Conservation (phyloP, 2,888 invertebrate species). For the Sarcophaga caerulescens region DNA sequence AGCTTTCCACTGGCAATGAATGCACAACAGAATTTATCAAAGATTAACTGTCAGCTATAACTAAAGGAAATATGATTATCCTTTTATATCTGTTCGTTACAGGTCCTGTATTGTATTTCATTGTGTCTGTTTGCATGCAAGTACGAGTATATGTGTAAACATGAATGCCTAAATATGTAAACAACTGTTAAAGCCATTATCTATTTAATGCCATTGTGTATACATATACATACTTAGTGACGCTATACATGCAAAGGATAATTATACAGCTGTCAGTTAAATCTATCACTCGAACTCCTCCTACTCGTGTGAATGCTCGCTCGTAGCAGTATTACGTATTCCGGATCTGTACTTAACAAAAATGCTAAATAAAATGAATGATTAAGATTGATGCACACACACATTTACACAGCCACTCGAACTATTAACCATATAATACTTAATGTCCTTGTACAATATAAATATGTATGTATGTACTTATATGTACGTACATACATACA, state of each 20-base stretch:
- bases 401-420: not conserved
- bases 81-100: constrained; percentile 40
- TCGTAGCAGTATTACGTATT: not conserved
- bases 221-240: constrained; percentile 2
- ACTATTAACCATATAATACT: not conserved
- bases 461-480: no score
- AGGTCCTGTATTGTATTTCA: constrained; percentile 25
- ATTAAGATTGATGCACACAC: constrained; percentile 20
- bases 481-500: not conserved
- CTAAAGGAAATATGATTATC: constrained; percentile 60
- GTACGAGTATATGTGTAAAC: constrained; percentile 20
- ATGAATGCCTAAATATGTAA: constrained; percentile 54
- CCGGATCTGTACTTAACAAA: not conserved
- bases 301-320: not conserved
- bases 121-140: not conserved
- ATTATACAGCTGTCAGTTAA: constrained; percentile 51
- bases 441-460: not conserved
- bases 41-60: constrained; percentile 55
- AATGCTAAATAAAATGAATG: constrained; percentile 30
- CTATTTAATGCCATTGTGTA: constrained; percentile 46
- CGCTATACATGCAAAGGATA: constrained; percentile 52
- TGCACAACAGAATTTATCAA: constrained; percentile 47
- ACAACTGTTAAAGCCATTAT: constrained; percentile 56
- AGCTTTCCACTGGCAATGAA: constrained; percentile 2
- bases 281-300: constrained; percentile 21